Base-by-base conservation (phyloP, 2,888 invertebrate species). In the Antheraea assamensis region DNA sequence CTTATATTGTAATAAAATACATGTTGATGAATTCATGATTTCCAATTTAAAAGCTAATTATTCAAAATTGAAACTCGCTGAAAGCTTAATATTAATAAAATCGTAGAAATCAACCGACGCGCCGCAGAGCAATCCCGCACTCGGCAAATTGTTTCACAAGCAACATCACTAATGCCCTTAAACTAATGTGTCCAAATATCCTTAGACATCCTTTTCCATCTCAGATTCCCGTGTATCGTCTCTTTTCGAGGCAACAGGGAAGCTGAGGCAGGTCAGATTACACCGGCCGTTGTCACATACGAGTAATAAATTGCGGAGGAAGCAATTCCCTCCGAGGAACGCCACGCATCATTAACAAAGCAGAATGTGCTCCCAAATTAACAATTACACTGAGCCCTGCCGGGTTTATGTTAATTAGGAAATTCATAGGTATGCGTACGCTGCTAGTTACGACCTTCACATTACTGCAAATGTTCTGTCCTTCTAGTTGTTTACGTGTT, bases 311-410 rank as follows among this genome's bases (percentile, higher is more conserved):
- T 82, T 79, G 82, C 78, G 78, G 76, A 78, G 76, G 74, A 75
- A 78, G 83, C 81, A 81, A 79, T 81, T 79, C 81, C 79, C 80
- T 76, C 68, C 21, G 68, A 76, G 78, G 84, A 81, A 82, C 85
- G 87, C 83, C 84, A 87, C 91, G 91, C 90, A 86, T 92, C 93
- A 93, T 93, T 92, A 92, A 89, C 85, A 85, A 82, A 85, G 84
- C 83, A 87, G 91, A 91, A 92, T 91, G 90, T 90, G 90, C 86
- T 87, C 87, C 90, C 92, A 92, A 93, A 92, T 93, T 92, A 92
- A 92, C 93, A 93, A 93, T 93, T 93, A 93, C 87, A 84, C 83
- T 83, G 84, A 86, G 84, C 87, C 88, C 87, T 85, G 83, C 86
- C 85, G 88, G 88, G 85, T 88, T 86, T 89, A 88, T 88, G 92